phyloP scores from a whole-genome alignment of 2,888 invertebrate genomes.

The Chesias legatella region DNA sequence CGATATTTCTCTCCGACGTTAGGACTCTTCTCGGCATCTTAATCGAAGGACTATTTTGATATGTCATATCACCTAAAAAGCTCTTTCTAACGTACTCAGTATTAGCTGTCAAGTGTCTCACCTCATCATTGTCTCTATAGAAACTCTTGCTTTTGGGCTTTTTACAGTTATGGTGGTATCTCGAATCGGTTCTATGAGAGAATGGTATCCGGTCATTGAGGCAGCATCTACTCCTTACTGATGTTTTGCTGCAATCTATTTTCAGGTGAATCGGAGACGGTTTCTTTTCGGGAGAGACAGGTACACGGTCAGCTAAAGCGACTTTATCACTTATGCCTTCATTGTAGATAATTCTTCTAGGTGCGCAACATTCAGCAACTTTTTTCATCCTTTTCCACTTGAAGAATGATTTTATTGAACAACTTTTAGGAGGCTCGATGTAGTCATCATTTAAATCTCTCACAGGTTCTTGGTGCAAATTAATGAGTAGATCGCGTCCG shows the following conservation, averaged over 20 bases:
- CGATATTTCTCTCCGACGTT: conserved; percentile 43
- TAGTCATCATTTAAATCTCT: conserved; percentile 27
- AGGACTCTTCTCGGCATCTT: conserved; percentile 44
- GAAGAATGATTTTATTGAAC: conserved; percentile 26
- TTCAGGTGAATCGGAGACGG: conserved; percentile 18
- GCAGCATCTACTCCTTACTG: conserved; percentile 16
- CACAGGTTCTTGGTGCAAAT: conserved; percentile 25
- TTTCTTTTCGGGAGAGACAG: conserved; percentile 4
- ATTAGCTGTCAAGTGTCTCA: conserved; percentile 19
- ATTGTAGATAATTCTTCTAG: conserved; percentile 50
- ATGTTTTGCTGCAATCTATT: conserved; percentile 21
- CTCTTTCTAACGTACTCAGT: conserved; percentile 21
- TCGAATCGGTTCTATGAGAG: conserved; percentile 44
- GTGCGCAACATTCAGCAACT: neutral
- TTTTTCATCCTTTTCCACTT: conserved; percentile 18
- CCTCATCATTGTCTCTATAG: conserved; percentile 27
- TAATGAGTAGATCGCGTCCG: conserved; percentile 2
- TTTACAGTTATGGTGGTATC: conserved; percentile 50
- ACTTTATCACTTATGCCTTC: conserved; percentile 54
- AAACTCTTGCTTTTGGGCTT: conserved; percentile 20
- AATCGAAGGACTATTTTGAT: conserved; percentile 22
- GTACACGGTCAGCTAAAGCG: conserved; percentile 17
- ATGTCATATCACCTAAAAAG: conserved; percentile 13
- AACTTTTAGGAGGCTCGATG: conserved; percentile 16
- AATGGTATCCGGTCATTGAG: conserved; percentile 37